Evolutionary conservation across 2,113 vertebrate genomes (phyloP), one percentile per base, ranked within the genome.

Genomic region (Callipepla squamata): DNA sequence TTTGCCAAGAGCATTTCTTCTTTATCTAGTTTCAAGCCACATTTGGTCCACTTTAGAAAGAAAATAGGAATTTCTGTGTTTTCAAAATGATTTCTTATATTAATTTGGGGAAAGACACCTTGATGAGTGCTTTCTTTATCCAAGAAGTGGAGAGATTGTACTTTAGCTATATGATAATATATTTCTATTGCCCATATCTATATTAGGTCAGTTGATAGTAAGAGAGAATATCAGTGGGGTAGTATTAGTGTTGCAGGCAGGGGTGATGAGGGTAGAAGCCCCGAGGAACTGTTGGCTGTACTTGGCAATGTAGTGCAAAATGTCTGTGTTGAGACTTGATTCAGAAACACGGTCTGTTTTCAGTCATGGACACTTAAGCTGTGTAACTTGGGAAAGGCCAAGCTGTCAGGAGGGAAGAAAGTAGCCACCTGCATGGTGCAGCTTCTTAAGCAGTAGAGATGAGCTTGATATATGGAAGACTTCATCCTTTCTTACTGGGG

Each of bases 391-490:
- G 19, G 34, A 74, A 86, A 75, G 67, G 23, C 30, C 20, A 53
- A 3, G 25, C 32, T 76, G 67, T 62, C 73, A 21, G 45, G 38
- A 86, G 42, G 20, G n/a, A 19, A 51, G 48, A 83, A 93, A 58
- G 62, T 14, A 80, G 26, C 38, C 11, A 17, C 66, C 8, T 77
- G 23, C 25, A 9, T 48, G 32, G 36, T 80, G 16, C 25, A 70
- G 21, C 23, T 23, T 67, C 9, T 67, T 80, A 85, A 92, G 83
- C 85, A 59, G 62, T 78, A 83, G 38, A 81, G 83, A 70, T 59
- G 3, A 9, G 0, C 21, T 77, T 67, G 16, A 42, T 59, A 34
- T 2, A 32, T 2, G 20, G 69, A 78, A 59, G 23, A 62, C 40
- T 44, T 69, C 6, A 59, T 44, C 15, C 13, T 92, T n/a, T 78